Conservation (phyloP, 1,140 invertebrate species). For the Hycleus phaleratus region DNA sequence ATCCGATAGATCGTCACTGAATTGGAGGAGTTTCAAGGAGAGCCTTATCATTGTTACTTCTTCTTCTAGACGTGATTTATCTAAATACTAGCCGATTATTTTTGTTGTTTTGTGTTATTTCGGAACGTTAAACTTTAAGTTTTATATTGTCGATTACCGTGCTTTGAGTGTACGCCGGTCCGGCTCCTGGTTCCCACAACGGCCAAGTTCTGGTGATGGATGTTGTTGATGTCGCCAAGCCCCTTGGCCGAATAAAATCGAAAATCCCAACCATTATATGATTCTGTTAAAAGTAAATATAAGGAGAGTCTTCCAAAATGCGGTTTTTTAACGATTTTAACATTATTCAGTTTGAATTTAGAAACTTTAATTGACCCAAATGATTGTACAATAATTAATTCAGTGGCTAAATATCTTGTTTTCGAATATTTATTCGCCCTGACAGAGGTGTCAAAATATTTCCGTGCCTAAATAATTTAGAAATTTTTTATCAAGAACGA, state of each 20-base stretch:
- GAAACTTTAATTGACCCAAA: too few species aligned
- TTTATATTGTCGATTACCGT: constrained; percentile 40
- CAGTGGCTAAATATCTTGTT: too few species aligned
- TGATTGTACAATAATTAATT: too few species aligned
- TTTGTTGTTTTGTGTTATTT: constrained; percentile 31
- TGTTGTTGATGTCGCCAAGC: constrained; percentile 14
- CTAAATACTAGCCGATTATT: constrained; percentile 41
- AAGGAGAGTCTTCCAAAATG: not conserved
- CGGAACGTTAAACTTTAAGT: constrained; percentile 40
- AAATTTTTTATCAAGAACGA: not conserved
- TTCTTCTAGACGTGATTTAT: constrained; percentile 35
- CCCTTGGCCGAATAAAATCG: too few species aligned
- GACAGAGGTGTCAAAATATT: too few species aligned
- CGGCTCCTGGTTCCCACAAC: constrained; percentile 38
- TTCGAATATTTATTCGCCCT: too few species aligned
- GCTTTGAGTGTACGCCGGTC: constrained; percentile 36
- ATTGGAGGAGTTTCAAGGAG: constrained; percentile 4
- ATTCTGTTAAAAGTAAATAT: not conserved
- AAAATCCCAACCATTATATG: not conserved
- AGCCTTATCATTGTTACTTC: constrained; percentile 26
- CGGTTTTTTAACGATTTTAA: too few species aligned
- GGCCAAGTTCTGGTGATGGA: constrained; percentile 32
- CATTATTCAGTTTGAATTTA: too few species aligned
- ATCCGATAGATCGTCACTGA: constrained; percentile 3
- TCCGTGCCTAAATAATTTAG: not conserved